Evolutionary conservation across 1,140 invertebrate species (phyloP), one percentile per base, ranked within the genome.

Genomic region (Neomicropteryx cornuta): DNA sequence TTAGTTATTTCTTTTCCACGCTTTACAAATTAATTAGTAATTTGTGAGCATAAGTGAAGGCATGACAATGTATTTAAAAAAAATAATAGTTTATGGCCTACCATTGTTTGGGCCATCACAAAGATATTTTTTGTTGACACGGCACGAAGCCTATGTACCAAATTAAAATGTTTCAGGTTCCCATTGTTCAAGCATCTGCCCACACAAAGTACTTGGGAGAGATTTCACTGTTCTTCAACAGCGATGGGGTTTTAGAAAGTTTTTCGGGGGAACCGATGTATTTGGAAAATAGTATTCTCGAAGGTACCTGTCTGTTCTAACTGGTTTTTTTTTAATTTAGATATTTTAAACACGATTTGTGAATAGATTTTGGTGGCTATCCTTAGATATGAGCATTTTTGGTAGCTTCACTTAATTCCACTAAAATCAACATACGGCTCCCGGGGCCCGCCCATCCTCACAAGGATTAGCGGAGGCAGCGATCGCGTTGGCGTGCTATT

Each of bases 211-310:
- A 83, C 54, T 60, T 88, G 10, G 84, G 84, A 11, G 73, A 79
- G 52, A 64, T 88, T 5, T 75, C 77, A 14, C 67, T 90, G 1
- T 71, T 61, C 46, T 88, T 90, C 48, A 72, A 89, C 51, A 60
- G 73, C 4, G 42, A 67, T 2, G 85, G 86, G 3, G 73, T 85
- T 48, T 61, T 87, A 2, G 48, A 66, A 1, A 50, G 58, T 18
- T 87, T 77, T 71, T 60, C 59, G 22, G 87, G 87, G 6, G 72
- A 81, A 44, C 85, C 87, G 0, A 77, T 88, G 50, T 76, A 83
- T 23, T 57, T 90, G 48, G 71, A 79, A 47, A 48, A 57, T 16
- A 56, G 62, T 30, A 55, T 85, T 13, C 61, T 62, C n/a, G 58
- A 83, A 70, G 78, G 79, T 81, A 62, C 41, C 22, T 18, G 38